A percentile compares a stretch with the other conserved stretches of the same genome.
Conservation (phyloP, 2,888 invertebrate species). For the Tipula confusa region DNA sequence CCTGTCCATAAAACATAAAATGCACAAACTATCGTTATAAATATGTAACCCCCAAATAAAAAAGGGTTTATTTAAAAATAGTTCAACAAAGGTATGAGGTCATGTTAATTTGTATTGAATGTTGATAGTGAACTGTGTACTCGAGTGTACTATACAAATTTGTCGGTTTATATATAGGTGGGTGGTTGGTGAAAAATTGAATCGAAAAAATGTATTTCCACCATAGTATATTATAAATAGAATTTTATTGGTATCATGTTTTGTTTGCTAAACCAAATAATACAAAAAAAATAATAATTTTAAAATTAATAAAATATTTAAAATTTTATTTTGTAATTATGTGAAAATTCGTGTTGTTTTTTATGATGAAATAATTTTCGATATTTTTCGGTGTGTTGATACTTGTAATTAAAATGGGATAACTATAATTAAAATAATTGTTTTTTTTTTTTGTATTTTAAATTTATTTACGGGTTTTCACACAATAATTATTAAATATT, state of each 20-base stretch:
- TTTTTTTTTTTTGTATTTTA: neutral
- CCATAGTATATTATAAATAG: no score
- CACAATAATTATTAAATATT: neutral
- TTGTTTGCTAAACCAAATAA: neutral
- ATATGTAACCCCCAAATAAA: neutral
- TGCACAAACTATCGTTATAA: neutral
- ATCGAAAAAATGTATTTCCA: neutral
- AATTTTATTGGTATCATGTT: neutral
- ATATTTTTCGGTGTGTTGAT: neutral
- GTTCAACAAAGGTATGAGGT: neutral
- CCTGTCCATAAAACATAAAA: neutral
- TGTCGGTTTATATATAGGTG: neutral
- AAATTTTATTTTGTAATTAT: neutral
- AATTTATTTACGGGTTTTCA: neutral
- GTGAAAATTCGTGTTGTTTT: constrained; percentile 13
- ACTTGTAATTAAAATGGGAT: neutral
- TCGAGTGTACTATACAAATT: neutral
- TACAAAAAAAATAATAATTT: neutral
- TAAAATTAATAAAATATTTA: neutral
- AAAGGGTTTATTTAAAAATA: no score
- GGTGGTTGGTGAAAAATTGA: neutral
- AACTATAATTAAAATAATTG: neutral
- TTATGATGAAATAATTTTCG: neutral
- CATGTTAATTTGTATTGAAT: neutral
- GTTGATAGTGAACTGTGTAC: neutral